Base-by-base conservation (phyloP, 2,797 vertebrate species). In the Ceyx erithaca region DNA sequence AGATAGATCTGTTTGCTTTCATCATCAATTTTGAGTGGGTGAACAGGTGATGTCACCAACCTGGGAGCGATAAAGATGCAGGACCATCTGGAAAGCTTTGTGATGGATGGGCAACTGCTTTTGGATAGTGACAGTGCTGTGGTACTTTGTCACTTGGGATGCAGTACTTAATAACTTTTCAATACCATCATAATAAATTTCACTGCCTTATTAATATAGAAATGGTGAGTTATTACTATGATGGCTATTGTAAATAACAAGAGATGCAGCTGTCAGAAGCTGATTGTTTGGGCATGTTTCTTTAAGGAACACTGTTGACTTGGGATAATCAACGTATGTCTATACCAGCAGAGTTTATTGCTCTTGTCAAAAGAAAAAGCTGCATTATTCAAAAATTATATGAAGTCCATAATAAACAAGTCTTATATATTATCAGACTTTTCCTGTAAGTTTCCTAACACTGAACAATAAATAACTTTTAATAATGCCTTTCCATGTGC, bases 1-100 rank as follows among this genome's bases (percentile, higher is more conserved):
- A 99, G 99, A 99, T 98, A 99, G 98, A 99, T 99, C 98, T 99
- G 99, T 99, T 99, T 99, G 99, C 99, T 99, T 99, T 99, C 99
- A 99, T 99, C 99, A 99, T 99, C 99, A 99, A 99, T 99, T 99
- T 98, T 97, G 97, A 97, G 97, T 95, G 97, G 97, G 97, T 97
- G 96, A 98, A 97, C 97, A 98, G 99, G 98, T 99, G 99, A 99
- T 99, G 99, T 99, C 99, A 99, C 99, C 98, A 97, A 97, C 98
- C 96, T 97, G 98, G 98, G 98, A 99, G 97, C 98, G 98, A 99
- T 99, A 99, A 99, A 99, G 98, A 97, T 98, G 96, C 97, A 97
- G 97, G 97, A 97, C 98, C 99, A 99, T 99, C 98, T 99, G 98
- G 98, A 98, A 98, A 97, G 96, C 92, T 94, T 96, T 96, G 98